Percentiles rank a stretch among this genome's conserved stretches.
phyloP scores from a whole-genome alignment of 2,888 invertebrate genomes.

The Dynastes grantii region DNA sequence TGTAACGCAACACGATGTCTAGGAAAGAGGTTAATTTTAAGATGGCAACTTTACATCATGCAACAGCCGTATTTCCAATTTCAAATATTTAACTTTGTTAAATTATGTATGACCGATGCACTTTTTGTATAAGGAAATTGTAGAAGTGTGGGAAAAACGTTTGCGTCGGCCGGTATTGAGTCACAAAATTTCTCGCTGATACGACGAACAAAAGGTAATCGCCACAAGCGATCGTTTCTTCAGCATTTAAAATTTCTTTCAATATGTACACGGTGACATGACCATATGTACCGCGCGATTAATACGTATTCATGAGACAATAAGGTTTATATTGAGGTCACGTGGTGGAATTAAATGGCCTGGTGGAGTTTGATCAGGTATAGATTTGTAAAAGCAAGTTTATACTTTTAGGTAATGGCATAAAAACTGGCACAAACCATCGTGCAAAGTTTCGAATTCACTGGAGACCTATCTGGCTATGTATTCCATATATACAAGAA shows the following conservation, averaged over 20 bases:
- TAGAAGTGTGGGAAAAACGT: conserved; percentile 43
- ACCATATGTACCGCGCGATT: conserved; percentile 60
- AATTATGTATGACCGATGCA: conserved; percentile 7
- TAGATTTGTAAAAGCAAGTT: conserved; percentile 65
- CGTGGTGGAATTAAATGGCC: conserved; percentile 62
- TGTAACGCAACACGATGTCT: background rate
- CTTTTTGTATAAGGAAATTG: conserved; percentile 36
- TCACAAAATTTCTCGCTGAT: conserved; percentile 42
- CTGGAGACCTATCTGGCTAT: conserved; percentile 62
- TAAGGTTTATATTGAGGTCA: conserved; percentile 67
- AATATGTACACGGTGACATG: conserved; percentile 53
- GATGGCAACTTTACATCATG: background rate
- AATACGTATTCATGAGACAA: conserved; percentile 66
- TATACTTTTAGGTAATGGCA: conserved; percentile 67
- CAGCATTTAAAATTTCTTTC: conserved; percentile 51
- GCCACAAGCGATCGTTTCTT: conserved; percentile 48
- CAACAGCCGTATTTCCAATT: conserved; percentile 28
- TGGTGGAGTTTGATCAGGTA: conserved; percentile 60
- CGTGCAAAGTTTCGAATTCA: conserved; percentile 62
- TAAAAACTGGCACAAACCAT: conserved; percentile 67
- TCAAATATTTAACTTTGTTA: conserved; percentile 34
- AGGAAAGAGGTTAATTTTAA: conserved; percentile 12
- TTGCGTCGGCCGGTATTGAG: conserved; percentile 30
- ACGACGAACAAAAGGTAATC: conserved; percentile 38
- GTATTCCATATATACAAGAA: conserved; percentile 52